Evolutionary conservation across 2,888 invertebrate genomes (phyloP), one percentile per base, ranked within the genome.

Genomic region (Gortyna flavago): DNA sequence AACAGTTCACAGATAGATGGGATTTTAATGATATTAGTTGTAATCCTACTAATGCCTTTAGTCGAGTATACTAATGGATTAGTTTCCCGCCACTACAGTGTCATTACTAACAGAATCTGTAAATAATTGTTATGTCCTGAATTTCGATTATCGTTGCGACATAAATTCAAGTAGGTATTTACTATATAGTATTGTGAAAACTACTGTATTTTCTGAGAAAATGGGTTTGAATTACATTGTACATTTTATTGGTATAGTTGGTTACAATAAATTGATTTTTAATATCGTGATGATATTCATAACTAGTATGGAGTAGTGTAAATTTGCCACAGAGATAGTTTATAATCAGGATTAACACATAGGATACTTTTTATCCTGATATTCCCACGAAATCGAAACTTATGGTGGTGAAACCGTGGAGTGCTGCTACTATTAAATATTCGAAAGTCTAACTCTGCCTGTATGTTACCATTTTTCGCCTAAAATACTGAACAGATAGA

Each of bases 11-110:
- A 88, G 89, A 91, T 91, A 92, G 90, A 93, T 93, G 93, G 91
- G 92, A 90, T 92, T 94, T 93, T 94, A 94, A 94, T 93, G 90
- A 85, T 88, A 93, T 94, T 93, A 93, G 91, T 93, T 92, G 92
- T 93, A 92, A 94, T 94, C 87, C 89, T 78, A 88, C 91, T 93
- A 94, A 94, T 93, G 94, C 87, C 88, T 91, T 93, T 92, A 94
- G 93, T 94, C 93, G 86, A 86, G 88, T 86, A 82, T 89, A 64
- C 90, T 93, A 93, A 93, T 93, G 92, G 91, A 92, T 93, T 92
- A 91, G 89, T 79, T 78, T 57, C 88, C 85, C 84, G 84, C 61
- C 54, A 65, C 65, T 89, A 74, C 85, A 85, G 62, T 87, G 78
- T 72, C 81, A 72, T 81, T 75, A 78, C 75, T 79, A 79, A 84